Percentiles rank a stretch among this genome's conserved stretches.
These are phyloP conservation scores for Rotaria sp. DNA, from an alignment of 2,888 invertebrate species.

Conservation along the genomic window DNA sequence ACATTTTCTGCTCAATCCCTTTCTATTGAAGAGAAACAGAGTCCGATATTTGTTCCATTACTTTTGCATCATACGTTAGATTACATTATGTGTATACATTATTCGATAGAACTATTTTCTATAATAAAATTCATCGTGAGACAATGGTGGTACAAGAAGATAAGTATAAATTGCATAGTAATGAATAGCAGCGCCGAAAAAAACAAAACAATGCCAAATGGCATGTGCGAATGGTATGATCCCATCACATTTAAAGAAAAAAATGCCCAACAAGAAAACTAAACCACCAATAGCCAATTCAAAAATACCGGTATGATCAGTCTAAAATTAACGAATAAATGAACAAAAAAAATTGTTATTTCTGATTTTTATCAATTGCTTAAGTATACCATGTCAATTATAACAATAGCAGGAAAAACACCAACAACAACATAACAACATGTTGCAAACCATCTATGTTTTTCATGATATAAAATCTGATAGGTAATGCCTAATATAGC, in stretches of 20 bases:
- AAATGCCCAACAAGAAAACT: conserved; percentile 76
- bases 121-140: neutral
- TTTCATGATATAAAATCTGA: conserved; percentile 87
- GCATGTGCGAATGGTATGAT: conserved; percentile 89
- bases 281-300: conserved; percentile 79
- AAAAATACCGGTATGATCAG: conserved; percentile 74
- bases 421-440: conserved; percentile 81
- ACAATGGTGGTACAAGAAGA: neutral
- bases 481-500: conserved; percentile 83
- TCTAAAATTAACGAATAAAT: conserved; percentile 45
- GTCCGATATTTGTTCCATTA: no score
- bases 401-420: conserved; percentile 72
- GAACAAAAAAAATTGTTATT: neutral
- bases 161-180: conserved; percentile 72
- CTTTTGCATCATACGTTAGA: no score
- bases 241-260: conserved; percentile 92
- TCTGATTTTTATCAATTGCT: neutral
- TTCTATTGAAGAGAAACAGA: no score
- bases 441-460: conserved; percentile 76
- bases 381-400: conserved; percentile 57
- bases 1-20: no score
- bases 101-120: neutral
- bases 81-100: no score
- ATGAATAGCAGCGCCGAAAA: conserved; percentile 76
- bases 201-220: conserved; percentile 91